Evolutionary conservation across 1,140 invertebrate species (phyloP), one percentile per base, ranked within the genome.

Genomic region (Harlomillsia oculata): DNA sequence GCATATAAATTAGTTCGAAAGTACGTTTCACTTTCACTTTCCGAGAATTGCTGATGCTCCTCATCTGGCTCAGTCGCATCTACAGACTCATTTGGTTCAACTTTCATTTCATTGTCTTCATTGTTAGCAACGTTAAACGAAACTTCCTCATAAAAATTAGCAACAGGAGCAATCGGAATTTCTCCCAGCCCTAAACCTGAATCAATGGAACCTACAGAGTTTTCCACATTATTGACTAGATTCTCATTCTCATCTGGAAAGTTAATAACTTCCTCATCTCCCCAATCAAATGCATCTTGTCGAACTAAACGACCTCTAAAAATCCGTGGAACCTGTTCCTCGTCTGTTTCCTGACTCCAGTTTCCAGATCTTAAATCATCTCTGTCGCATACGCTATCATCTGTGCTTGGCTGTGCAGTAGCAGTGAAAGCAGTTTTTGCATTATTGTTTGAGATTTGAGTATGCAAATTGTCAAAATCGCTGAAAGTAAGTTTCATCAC

Each of bases 1-100:
- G 86, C 87, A 70, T 90, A 90, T 69, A 90, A 75, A 64, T 84
- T 85, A 23, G 86, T 88, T 29, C 82, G 81, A 72, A 82, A 89
- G 65, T 82, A 62, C 40, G 52, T 37, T 5, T 51, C 60, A 16
- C 34, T 37, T 16, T 65, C 68, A n/a, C n/a, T 59, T 41, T 77
- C 69, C 59, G 28, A 56, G 52, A 62, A 53, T 40, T 39, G 60
- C 30, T 37, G 59, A 49, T 46, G 14, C 39, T 36, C 6, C 14
- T 14, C 14, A 34, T 14, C 30, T 34, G 30, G 14, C 30, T 34
- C 14, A 20, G 28, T 13, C 30, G 23, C 36, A 21, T 48, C 45
- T 21, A 45, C 16, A 25, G 45, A 14, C 14, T 21, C 29, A 9
- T 20, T 6, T 34, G 16, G 3, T 20, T 48, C 36, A 11, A 32